A percentile compares a stretch with the other conserved stretches of the same genome.
Evolutionary conservation across 2,888 invertebrate genomes (phyloP).

Genomic region (Tiliacea aurago): DNA sequence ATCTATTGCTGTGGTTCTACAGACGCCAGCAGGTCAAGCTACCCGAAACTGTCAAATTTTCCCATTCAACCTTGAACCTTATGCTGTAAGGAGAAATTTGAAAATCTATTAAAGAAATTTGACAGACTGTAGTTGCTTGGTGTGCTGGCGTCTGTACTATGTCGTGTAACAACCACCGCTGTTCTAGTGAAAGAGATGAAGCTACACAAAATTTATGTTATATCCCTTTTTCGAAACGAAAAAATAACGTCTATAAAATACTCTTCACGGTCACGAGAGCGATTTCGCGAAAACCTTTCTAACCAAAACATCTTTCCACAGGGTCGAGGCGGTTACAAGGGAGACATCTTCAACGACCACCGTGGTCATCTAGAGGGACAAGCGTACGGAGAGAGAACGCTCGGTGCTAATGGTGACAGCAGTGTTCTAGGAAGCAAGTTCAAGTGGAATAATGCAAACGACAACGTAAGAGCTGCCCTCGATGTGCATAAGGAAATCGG

Average conservation of each 20-base stretch:
- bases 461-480: constrained; percentile 74
- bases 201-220: background rate
- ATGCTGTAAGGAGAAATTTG: too few relatives aligned
- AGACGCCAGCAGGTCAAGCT: too few relatives aligned
- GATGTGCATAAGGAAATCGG: constrained; percentile 77
- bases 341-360: constrained; percentile 80
- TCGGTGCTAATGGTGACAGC: constrained; percentile 77
- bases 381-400: constrained; percentile 76
- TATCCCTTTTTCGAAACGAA: background rate
- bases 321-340: constrained; percentile 77
- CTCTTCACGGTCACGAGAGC: background rate
- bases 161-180: too few relatives aligned
- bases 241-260: background rate
- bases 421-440: constrained; percentile 77
- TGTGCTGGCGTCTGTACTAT: too few relatives aligned
- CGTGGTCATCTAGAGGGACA: constrained; percentile 77
- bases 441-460: constrained; percentile 73
- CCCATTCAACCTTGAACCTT: too few relatives aligned
- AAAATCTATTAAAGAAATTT: too few relatives aligned
- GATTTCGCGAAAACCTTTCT: background rate
- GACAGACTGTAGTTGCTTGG: too few relatives aligned
- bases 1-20: too few relatives aligned
- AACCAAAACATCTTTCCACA: too few relatives aligned
- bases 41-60: too few relatives aligned
- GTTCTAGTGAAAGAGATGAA: too few relatives aligned